These are phyloP conservation scores for Indicator indicator DNA, from an alignment of 2,113 vertebrate species.

Conservation along the genomic window DNA sequence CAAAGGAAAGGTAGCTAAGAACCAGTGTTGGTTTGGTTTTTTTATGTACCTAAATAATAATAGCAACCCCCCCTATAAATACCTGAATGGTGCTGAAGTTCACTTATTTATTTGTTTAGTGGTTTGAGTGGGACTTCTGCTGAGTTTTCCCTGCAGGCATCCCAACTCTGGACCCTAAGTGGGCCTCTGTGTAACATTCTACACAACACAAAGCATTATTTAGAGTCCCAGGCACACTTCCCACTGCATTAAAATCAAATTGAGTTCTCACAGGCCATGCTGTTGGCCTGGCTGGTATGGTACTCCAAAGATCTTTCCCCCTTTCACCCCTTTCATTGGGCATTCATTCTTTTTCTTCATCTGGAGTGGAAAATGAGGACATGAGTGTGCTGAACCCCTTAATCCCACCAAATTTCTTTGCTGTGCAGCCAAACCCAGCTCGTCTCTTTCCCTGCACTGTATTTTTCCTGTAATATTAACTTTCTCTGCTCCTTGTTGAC, in stretches of 20 bases:
- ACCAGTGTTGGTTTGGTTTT: background rate
- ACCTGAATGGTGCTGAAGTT: accelerated
- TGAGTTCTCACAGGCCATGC: background rate
- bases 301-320: background rate
- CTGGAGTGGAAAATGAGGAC: background rate
- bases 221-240: background rate
- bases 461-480: background rate
- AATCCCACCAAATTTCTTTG: background rate
- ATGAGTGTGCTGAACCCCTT: background rate
- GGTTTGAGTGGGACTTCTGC: background rate
- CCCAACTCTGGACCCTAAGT: background rate
- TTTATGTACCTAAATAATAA: background rate
- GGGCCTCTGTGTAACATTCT: background rate
- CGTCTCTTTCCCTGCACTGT: background rate
- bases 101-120: background rate
- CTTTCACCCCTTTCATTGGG: background rate
- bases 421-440: background rate
- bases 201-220: background rate
- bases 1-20: background rate
- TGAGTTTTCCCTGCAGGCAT: background rate
- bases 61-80: background rate
- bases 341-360: background rate
- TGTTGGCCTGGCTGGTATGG: background rate
- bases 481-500: conserved; percentile 11
- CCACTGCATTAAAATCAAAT: background rate